A percentile compares a stretch with the other conserved stretches of the same genome.
These are phyloP conservation scores for Aphaenogaster floridana DNA, from an alignment of 1,140 invertebrate species.

Conservation along the genomic window DNA sequence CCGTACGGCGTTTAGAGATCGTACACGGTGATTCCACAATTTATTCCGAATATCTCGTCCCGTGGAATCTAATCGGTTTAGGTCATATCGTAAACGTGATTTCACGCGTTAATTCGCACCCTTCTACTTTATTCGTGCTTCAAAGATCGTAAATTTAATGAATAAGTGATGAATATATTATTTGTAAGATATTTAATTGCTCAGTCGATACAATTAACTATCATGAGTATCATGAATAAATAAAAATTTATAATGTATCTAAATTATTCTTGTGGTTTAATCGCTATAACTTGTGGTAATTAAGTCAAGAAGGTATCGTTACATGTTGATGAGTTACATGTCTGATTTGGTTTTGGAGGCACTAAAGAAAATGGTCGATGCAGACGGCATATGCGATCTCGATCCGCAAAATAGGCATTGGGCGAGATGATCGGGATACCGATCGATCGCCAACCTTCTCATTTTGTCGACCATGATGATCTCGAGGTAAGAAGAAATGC, in stretches of 20 bases:
- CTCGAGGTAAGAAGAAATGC: constrained; percentile 56
- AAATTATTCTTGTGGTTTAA: background rate
- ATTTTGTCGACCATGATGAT: constrained; percentile 8
- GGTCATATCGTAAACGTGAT: background rate
- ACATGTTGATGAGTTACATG: constrained; percentile 32
- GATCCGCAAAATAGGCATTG: constrained; percentile 69
- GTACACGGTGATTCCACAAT: background rate
- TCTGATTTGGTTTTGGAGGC: background rate
- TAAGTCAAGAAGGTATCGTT: constrained; percentile 35
- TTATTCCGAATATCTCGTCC: background rate
- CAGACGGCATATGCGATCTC: constrained; percentile 20
- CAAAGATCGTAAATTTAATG: background rate
- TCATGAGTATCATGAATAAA: background rate
- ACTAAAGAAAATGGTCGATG: constrained; percentile 62
- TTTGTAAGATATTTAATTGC: constrained; percentile 15
- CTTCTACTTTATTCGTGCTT: background rate
- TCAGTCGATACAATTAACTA: background rate
- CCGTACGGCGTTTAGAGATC: background rate
- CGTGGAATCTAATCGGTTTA: background rate
- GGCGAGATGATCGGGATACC: constrained; percentile 71
- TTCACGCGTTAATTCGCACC: background rate
- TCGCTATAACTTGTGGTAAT: background rate
- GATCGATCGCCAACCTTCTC: constrained; percentile 61
- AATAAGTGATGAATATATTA: no score
- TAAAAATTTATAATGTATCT: constrained; percentile 7